Evolutionary conservation across 2,797 vertebrate species (phyloP).

Genomic region (Microctenopoma steveboyesi): DNA sequence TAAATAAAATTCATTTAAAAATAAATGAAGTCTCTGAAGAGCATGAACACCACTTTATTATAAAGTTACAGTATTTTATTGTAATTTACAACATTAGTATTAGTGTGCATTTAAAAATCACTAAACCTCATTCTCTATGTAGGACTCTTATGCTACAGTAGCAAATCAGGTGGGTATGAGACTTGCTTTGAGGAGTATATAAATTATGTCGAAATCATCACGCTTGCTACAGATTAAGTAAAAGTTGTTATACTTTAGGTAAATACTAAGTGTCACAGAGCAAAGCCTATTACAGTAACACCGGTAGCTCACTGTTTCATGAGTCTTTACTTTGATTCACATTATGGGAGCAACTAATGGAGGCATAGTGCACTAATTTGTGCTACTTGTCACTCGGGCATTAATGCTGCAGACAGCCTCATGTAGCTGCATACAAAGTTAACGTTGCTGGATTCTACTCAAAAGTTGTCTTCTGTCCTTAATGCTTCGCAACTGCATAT

Average conservation of each 20-base stretch:
- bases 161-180: not conserved
- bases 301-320: not conserved
- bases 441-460: conserved; percentile 34
- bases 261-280: not conserved
- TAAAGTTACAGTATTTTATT: not conserved
- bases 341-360: conserved; percentile 20
- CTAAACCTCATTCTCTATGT: conserved; percentile 5
- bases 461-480: conserved; percentile 31
- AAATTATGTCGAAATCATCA: not conserved
- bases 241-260: not conserved
- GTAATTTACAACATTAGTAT: conserved; percentile 9
- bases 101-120: not conserved
- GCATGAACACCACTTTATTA: not conserved
- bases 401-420: conserved; percentile 24
- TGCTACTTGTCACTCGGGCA: not conserved
- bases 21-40: too few relatives aligned
- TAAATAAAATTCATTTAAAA: too few relatives aligned
- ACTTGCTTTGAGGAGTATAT: too few relatives aligned
- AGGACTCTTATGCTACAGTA: conserved; percentile 4
- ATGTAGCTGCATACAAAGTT: conserved; percentile 40
- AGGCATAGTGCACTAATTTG: not conserved
- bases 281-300: conserved; percentile 1
- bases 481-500: conserved; percentile 37
- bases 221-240: conserved; percentile 7
- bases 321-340: conserved; percentile 1